Evolutionary conservation across 2,113 vertebrate species (phyloP).

Genomic region (Haemorhous mexicanus): DNA sequence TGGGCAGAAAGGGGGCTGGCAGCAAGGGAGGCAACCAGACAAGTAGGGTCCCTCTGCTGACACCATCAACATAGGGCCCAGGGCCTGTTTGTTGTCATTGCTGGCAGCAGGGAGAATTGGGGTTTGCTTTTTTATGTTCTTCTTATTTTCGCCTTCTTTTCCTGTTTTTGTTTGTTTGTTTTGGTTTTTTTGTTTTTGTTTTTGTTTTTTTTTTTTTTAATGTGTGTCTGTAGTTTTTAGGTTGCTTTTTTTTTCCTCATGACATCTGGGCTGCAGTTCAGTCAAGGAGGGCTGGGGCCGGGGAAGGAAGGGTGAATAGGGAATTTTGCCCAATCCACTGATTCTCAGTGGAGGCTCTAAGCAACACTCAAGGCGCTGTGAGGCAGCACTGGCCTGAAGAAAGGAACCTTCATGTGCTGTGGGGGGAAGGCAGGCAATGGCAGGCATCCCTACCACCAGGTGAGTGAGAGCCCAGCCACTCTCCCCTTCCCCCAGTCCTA

Average conservation of each 20-base stretch:
- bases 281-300: constrained; percentile 1
- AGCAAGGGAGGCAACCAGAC: not conserved
- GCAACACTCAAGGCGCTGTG: constrained; percentile 16
- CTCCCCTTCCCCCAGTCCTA: constrained; percentile 27
- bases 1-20: not conserved
- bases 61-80: constrained; percentile 50
- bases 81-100: not conserved
- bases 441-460: not conserved
- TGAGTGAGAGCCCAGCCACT: not conserved
- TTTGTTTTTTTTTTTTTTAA: not conserved
- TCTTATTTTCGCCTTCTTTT: not conserved
- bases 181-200: not conserved
- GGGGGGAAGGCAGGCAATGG: not conserved
- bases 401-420: constrained; percentile 7
- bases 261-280: constrained; percentile 49
- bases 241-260: not conserved
- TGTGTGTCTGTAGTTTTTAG: not conserved
- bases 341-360: constrained; percentile 72
- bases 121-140: not conserved
- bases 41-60: constrained; percentile 10
- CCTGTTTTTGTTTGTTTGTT: not conserved
- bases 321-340: constrained; percentile 79
- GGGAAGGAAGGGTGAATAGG: constrained; percentile 55
- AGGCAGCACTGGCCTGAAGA: constrained; percentile 20
- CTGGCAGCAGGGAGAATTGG: not conserved